Percentiles rank a stretch among this genome's conserved stretches.
Conservation (phyloP, 92 coral and sea anemone genomes). For the Siderastrea radians region DNA sequence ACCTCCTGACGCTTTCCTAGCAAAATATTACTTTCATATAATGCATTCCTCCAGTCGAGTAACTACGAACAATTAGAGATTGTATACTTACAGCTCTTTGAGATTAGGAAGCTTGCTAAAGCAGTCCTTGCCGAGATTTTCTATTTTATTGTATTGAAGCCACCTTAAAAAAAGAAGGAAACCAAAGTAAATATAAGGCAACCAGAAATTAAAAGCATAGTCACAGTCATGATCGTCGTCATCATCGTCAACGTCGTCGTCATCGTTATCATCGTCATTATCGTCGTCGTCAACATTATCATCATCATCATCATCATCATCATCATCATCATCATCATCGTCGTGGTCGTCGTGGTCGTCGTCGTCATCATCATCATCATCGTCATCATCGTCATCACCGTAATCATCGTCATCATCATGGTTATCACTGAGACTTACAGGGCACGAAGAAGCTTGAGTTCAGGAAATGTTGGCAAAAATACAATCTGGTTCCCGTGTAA, state of each 20-base stretch:
- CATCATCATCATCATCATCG: neutral
- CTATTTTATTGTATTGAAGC: slow-evolving; percentile 13
- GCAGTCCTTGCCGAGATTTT: slow-evolving; percentile 44
- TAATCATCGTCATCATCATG: neutral
- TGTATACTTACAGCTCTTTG: slow-evolving; percentile 13
- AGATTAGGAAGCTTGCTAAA: slow-evolving; percentile 15
- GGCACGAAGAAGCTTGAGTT: neutral
- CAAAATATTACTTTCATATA: too few relatives aligned
- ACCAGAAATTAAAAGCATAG: neutral
- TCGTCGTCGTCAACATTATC: neutral
- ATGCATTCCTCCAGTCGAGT: too few relatives aligned
- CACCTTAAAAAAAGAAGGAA: neutral
- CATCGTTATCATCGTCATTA: neutral
- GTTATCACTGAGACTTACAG: slow-evolving; percentile 20
- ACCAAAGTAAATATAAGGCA: neutral
- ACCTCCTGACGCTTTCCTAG: too few relatives aligned
- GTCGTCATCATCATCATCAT: neutral
- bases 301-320: too few relatives aligned
- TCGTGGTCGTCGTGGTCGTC: too few relatives aligned
- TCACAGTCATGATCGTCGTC: neutral
- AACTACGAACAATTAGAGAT: too few relatives aligned
- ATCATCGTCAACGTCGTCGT: neutral
- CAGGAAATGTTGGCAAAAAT: slow-evolving; percentile 39
- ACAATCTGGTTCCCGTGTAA: slow-evolving; percentile 19
- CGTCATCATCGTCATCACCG: neutral